Evolutionary conservation across 2,888 invertebrate genomes (phyloP).

Genomic region (Amphipoea oculea): DNA sequence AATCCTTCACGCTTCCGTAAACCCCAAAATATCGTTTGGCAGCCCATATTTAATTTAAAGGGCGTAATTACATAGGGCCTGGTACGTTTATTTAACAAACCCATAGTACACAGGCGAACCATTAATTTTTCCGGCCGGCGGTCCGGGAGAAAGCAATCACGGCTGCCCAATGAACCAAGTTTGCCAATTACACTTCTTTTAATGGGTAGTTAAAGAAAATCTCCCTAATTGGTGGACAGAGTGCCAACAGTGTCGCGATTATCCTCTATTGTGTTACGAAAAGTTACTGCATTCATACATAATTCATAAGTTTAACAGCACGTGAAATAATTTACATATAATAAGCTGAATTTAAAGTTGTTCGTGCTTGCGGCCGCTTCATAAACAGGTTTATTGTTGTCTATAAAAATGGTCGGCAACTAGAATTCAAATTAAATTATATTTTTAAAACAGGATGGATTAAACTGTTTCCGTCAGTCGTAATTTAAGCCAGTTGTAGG

Average conservation of each 20-base stretch:
- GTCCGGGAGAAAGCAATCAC: conserved; percentile 83
- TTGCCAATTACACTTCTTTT: conserved; percentile 86
- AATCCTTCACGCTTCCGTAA: conserved; percentile 51
- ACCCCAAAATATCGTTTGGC: conserved; percentile 65
- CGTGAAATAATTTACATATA: conserved; percentile 62
- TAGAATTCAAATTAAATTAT: conserved; percentile 41
- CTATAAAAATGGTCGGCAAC: conserved; percentile 51
- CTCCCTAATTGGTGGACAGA: conserved; percentile 80
- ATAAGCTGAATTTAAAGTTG: conserved; percentile 57
- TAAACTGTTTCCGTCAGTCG: conserved; percentile 39
- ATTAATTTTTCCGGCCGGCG: conserved; percentile 81
- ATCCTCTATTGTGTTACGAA: conserved; percentile 66
- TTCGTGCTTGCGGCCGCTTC: conserved; percentile 40
- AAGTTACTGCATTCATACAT: conserved; percentile 74
- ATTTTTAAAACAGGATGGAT: conserved; percentile 48
- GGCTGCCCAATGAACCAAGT: conserved; percentile 85
- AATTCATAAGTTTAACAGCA: conserved; percentile 69
- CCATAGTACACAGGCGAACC: conserved; percentile 76
- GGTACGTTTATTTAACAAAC: conserved; percentile 71
- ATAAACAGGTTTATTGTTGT: conserved; percentile 46
- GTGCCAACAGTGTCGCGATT: conserved; percentile 73
- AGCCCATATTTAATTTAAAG: conserved; percentile 71
- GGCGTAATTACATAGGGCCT: conserved; percentile 67
- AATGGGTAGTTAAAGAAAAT: conserved; percentile 83
- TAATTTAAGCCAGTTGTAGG: conserved; percentile 31